Evolutionary conservation across 1,140 invertebrate genomes (phyloP).

Genomic region (Polypedilum pembai): DNA sequence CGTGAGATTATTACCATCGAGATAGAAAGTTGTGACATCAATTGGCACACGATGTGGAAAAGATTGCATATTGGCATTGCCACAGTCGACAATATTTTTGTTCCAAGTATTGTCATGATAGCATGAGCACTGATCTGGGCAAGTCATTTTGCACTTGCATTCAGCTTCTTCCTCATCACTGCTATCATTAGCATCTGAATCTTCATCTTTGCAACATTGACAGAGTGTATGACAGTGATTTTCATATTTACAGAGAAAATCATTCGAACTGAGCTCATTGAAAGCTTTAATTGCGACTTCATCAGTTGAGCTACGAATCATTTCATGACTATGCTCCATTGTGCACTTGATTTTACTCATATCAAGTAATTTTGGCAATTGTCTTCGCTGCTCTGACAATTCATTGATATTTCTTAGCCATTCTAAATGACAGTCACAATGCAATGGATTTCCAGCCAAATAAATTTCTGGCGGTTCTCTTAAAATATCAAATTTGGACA

Average conservation of each 20-base stretch:
- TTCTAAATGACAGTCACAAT: constrained; percentile 79
- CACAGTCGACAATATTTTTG: constrained; percentile 84
- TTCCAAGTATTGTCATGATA: constrained; percentile 88
- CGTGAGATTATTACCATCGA: constrained; percentile 76
- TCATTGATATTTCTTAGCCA: constrained; percentile 74
- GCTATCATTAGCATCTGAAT: constrained; percentile 37
- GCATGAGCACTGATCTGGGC: constrained; percentile 76
- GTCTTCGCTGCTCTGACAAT: constrained; percentile 54
- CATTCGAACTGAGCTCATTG: constrained; percentile 66
- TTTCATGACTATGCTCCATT: constrained; percentile 58
- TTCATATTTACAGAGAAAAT: constrained; percentile 80
- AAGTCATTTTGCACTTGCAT: constrained; percentile 87
- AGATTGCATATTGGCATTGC: constrained; percentile 59
- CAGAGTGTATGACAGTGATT: constrained; percentile 83
- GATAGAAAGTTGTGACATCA: constrained; percentile 82
- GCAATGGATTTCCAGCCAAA: constrained; percentile 71
- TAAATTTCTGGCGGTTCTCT: constrained; percentile 66
- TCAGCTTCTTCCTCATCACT: neutral
- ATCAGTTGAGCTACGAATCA: constrained; percentile 48
- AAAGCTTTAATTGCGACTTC: constrained; percentile 55
- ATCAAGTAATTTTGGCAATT: constrained; percentile 78
- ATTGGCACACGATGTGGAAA: constrained; percentile 76
- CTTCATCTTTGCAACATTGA: constrained; percentile 84
- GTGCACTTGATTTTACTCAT: constrained; percentile 74
- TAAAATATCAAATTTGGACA: constrained; percentile 57